A percentile compares a stretch with the other conserved stretches of the same genome.
phyloP scores from a whole-genome alignment of 2,797 vertebrate species.

The Stomatorhinus walkeri region DNA sequence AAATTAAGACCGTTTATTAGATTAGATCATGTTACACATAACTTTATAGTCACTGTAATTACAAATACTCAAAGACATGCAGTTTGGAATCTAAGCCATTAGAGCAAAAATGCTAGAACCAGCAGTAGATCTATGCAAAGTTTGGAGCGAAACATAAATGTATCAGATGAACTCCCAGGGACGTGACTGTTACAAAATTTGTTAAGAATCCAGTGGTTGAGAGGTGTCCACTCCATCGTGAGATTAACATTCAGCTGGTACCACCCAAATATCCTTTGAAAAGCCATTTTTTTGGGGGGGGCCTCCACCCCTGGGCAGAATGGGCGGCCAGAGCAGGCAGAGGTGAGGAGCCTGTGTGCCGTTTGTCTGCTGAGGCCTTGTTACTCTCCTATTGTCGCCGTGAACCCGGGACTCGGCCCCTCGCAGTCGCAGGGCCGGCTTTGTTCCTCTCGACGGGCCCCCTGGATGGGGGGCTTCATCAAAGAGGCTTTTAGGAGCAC shows the following conservation, averaged over 20 bases:
- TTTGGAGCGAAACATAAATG: neutral
- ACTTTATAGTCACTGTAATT: neutral
- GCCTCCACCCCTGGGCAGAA: neutral
- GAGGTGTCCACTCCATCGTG: neutral
- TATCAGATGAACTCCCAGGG: neutral
- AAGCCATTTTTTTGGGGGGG: neutral
- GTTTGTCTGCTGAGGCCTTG: neutral
- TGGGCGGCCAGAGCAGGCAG: neutral
- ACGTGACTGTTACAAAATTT: neutral
- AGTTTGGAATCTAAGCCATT: neutral
- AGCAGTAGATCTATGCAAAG: neutral
- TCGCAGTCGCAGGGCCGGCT: neutral
- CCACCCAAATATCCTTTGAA: neutral
- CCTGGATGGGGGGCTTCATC: conserved; percentile 17
- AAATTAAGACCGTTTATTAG: neutral
- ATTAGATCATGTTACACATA: neutral
- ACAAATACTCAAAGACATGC: neutral
- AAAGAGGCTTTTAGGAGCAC: conserved; percentile 13
- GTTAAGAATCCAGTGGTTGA: neutral
- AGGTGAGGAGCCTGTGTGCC: neutral
- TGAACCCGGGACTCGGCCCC: neutral
- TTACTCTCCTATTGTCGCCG: neutral
- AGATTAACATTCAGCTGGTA: neutral
- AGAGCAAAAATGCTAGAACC: neutral
- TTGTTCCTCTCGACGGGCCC: neutral